Conservation (phyloP, 2,113 vertebrate genomes). For the Mungos mungo region DNA sequence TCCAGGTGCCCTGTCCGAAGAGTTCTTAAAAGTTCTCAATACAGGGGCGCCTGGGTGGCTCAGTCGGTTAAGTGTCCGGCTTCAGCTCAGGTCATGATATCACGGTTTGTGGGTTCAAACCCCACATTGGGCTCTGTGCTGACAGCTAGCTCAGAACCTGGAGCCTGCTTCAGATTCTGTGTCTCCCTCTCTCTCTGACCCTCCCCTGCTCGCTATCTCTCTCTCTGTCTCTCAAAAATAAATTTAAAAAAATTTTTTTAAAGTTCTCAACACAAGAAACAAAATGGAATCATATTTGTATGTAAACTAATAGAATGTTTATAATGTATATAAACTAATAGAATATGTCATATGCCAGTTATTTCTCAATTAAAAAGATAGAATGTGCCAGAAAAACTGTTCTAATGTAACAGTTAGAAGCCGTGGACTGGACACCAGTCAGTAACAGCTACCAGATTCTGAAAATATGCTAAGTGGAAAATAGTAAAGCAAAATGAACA, state of each 20-base stretch:
- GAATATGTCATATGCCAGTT: not conserved
- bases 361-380: not conserved
- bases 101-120: too few relatives aligned
- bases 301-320: not conserved
- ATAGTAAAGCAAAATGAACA: not conserved
- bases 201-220: too few relatives aligned
- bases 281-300: not conserved
- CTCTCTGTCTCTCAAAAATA: too few relatives aligned
- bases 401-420: not conserved
- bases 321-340: not conserved
- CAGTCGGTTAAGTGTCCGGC: too few relatives aligned
- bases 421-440: not conserved
- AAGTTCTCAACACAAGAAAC: not conserved
- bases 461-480: not conserved
- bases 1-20: not conserved
- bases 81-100: too few relatives aligned
- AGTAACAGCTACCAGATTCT: not conserved
- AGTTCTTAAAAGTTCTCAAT: not conserved
- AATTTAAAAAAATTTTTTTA: too few relatives aligned
- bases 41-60: not conserved
- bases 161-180: too few relatives aligned
- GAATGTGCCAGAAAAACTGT: not conserved
- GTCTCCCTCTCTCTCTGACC: too few relatives aligned
- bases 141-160: too few relatives aligned
- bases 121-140: too few relatives aligned